Percentiles rank a stretch among this genome's conserved stretches.
Conservation (phyloP, 2,113 vertebrate species). For the Platysternon megacephalum region DNA sequence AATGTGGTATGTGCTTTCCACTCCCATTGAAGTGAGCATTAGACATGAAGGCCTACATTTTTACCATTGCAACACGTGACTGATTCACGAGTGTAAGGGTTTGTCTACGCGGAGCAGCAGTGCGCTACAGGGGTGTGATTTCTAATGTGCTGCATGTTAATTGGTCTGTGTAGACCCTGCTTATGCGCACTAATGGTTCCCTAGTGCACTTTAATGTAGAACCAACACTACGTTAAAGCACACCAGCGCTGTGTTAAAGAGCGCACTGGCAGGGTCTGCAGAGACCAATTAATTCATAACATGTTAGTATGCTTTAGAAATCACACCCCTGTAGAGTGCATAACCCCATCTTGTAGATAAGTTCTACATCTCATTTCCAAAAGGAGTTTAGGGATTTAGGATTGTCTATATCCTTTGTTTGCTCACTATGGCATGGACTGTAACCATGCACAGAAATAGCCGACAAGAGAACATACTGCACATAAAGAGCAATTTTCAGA, state of each 20-base stretch:
- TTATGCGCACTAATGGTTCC: background rate
- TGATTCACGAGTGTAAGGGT: background rate
- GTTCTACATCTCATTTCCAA: background rate
- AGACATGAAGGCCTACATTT: background rate
- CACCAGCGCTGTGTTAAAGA: background rate
- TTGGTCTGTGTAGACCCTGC: background rate
- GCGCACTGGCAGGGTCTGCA: background rate
- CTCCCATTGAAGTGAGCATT: background rate
- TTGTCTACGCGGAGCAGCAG: background rate
- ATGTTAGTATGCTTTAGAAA: background rate
- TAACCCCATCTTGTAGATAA: background rate
- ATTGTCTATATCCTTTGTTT: background rate
- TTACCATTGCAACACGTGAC: background rate
- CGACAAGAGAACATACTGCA: background rate
- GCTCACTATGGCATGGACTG: background rate
- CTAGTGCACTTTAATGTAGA: background rate
- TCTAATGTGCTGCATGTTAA: background rate
- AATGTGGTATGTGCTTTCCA: background rate
- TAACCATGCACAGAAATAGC: background rate
- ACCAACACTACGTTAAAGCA: background rate
- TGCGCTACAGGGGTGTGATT: background rate
- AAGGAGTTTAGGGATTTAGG: background rate
- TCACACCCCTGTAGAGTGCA: background rate
- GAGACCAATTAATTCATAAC: background rate
- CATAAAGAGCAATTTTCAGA: constrained; percentile 24